These are phyloP conservation scores for Phodopus roborovskii DNA, from an alignment of 2,113 vertebrate species.

Conservation along the genomic window DNA sequence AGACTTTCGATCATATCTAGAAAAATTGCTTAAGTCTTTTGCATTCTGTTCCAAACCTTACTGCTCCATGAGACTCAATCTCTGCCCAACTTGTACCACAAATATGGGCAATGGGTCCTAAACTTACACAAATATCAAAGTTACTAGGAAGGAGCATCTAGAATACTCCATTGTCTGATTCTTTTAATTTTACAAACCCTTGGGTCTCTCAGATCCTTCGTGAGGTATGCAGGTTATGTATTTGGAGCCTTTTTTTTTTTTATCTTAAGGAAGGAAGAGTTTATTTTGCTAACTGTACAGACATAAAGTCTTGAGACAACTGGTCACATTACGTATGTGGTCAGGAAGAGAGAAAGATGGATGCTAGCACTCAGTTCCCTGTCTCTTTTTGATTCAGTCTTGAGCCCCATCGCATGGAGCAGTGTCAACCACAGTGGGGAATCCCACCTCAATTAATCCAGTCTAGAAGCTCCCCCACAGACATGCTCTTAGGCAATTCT, in stretches of 20 bases:
- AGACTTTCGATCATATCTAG: background rate
- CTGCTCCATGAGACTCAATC: background rate
- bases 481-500: background rate
- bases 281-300: background rate
- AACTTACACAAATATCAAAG: background rate
- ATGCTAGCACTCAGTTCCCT: background rate
- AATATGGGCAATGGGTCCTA: background rate
- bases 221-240: background rate
- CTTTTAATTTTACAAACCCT: background rate
- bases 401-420: background rate
- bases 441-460: background rate
- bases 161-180: background rate
- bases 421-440: background rate
- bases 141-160: background rate
- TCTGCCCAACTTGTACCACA: background rate
- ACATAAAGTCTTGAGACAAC: background rate
- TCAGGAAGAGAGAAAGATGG: background rate
- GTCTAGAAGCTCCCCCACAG: background rate
- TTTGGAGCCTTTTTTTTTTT: background rate
- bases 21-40: conserved; percentile 2
- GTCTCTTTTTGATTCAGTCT: background rate
- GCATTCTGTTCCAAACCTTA: background rate
- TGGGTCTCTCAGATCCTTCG: background rate
- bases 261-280: background rate
- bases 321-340: background rate